A percentile compares a stretch with the other conserved stretches of the same genome.
Evolutionary conservation across 2,888 invertebrate species (phyloP).

Genomic region (Scrobipalpa atriplicella): DNA sequence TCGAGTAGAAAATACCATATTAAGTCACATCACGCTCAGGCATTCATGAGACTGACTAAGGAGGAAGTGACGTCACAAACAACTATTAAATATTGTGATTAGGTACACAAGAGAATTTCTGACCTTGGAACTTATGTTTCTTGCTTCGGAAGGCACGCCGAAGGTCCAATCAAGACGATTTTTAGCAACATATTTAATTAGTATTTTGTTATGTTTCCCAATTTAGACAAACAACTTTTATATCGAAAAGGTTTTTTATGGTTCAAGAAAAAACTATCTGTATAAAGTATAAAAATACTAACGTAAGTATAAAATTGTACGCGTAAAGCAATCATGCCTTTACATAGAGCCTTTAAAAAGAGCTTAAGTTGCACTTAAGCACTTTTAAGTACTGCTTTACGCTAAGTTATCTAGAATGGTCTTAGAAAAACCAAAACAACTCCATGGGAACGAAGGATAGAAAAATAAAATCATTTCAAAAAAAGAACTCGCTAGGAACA

Average conservation of each 20-base stretch:
- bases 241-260: no score
- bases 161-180: neutral
- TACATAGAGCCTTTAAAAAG: neutral
- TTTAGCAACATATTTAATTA: neutral
- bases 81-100: slow-evolving; percentile 2
- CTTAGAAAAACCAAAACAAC: slow-evolving; percentile 43
- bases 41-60: slow-evolving; percentile 15
- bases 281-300: no score
- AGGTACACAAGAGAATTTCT: neutral
- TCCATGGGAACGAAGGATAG: slow-evolving; percentile 41
- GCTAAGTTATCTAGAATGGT: slow-evolving; percentile 4
- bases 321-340: neutral
- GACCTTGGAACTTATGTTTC: slow-evolving; percentile 11
- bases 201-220: no score
- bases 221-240: no score
- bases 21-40: slow-evolving; percentile 3
- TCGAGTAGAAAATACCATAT: neutral
- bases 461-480: slow-evolving; percentile 48
- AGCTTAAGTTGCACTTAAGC: neutral
- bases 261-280: no score
- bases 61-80: slow-evolving; percentile 20
- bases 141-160: neutral
- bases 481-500: slow-evolving; percentile 50
- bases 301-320: neutral
- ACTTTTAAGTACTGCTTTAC: neutral